A percentile compares a stretch with the other conserved stretches of the same genome.
These are phyloP conservation scores for Perca schrenkii DNA, from an alignment of 2,113 vertebrate genomes.

Conservation along the genomic window DNA sequence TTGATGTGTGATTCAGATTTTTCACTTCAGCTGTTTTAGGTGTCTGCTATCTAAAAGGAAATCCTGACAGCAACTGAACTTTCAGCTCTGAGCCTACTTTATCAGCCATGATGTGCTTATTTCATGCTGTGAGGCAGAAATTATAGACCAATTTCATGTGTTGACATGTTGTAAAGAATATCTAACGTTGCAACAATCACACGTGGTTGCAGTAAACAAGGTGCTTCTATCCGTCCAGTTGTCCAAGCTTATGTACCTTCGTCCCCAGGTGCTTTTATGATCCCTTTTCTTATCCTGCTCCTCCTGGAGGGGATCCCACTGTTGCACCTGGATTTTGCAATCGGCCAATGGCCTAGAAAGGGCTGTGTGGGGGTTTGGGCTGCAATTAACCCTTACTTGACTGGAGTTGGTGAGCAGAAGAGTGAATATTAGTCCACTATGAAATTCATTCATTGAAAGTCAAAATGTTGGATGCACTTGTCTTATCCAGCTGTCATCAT, in stretches of 20 bases:
- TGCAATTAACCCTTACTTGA: constrained; percentile 82
- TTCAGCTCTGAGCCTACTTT: constrained; percentile 26
- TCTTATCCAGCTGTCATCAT: too few species aligned
- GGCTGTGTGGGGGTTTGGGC: constrained; percentile 81
- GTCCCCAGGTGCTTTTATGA: constrained; percentile 90
- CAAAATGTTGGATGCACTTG: background rate
- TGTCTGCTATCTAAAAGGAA: constrained; percentile 22
- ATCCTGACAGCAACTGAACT: constrained; percentile 38
- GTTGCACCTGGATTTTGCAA: constrained; percentile 90
- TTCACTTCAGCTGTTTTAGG: constrained; percentile 39
- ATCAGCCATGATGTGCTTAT: background rate
- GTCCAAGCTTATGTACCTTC: constrained; percentile 28
- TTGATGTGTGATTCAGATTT: constrained; percentile 7
- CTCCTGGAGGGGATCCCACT: constrained; percentile 89
- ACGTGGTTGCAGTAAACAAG: background rate
- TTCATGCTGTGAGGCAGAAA: background rate
- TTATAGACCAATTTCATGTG: background rate
- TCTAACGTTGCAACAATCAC: background rate
- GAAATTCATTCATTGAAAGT: background rate
- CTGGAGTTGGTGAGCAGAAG: constrained; percentile 88
- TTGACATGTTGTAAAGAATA: background rate
- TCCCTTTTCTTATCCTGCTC: constrained; percentile 91
- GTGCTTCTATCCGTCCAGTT: constrained; percentile 1
- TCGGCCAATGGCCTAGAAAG: constrained; percentile 89
- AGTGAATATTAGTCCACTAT: background rate